Percentiles rank a stretch among this genome's conserved stretches.
These are phyloP conservation scores for Leptinotarsa tumamoca DNA, from an alignment of 2,888 invertebrate species.

Conservation along the genomic window DNA sequence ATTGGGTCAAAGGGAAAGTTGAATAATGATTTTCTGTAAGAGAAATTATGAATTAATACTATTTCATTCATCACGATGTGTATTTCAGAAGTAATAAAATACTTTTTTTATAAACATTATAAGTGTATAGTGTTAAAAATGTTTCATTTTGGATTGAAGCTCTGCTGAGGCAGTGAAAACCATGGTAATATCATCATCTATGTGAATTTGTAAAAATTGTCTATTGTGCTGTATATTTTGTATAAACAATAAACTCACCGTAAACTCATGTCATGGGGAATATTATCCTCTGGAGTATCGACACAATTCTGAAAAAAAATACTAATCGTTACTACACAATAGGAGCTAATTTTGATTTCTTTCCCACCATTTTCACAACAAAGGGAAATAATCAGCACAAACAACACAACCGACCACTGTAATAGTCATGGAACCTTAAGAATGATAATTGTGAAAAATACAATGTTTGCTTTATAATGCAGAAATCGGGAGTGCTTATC, in stretches of 20 bases:
- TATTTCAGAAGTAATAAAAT: too few species aligned
- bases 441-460: slow-evolving; percentile 39
- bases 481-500: slow-evolving; percentile 58
- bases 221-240: background rate
- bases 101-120: too few species aligned
- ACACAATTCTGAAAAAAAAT: slow-evolving; percentile 28
- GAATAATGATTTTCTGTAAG: too few species aligned
- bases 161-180: too few species aligned
- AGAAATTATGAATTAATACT: too few species aligned
- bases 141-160: too few species aligned
- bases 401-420: background rate
- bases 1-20: too few species aligned
- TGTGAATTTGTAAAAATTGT: too few species aligned
- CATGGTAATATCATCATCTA: too few species aligned
- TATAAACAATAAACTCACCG: slow-evolving; percentile 53
- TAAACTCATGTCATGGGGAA: slow-evolving; percentile 60
- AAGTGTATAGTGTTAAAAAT: too few species aligned
- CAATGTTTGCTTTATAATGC: slow-evolving; percentile 53
- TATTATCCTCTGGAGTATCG: slow-evolving; percentile 29
- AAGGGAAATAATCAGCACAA: background rate
- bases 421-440: slow-evolving; percentile 24
- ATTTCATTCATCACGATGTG: too few species aligned
- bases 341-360: background rate
- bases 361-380: background rate
- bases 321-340: background rate